phyloP scores from a whole-genome alignment of 2,113 vertebrate genomes.

The Ahaetulla prasina region DNA sequence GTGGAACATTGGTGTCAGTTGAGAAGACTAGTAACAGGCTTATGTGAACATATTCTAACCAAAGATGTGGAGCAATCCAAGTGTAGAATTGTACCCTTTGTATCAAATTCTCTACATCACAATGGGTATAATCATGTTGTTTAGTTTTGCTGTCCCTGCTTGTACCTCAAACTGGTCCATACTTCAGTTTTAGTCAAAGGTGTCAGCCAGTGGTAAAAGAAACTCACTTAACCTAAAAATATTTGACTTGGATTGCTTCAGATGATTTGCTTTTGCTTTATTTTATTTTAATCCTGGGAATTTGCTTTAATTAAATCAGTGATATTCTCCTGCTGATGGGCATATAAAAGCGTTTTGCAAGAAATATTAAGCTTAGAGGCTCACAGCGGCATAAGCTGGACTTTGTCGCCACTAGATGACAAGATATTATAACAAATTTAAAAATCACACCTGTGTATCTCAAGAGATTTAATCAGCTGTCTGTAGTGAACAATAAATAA shows the following conservation, averaged over 20 bases:
- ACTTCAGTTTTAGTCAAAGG: constrained; percentile 83
- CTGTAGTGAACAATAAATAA: constrained; percentile 86
- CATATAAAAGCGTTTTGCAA: constrained; percentile 81
- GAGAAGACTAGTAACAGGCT: constrained; percentile 74
- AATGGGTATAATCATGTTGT: constrained; percentile 64
- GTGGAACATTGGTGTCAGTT: constrained; percentile 70
- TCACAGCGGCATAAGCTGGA: constrained; percentile 99
- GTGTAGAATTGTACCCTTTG: constrained; percentile 67
- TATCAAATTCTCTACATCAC: constrained; percentile 65
- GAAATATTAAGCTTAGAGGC: constrained; percentile 84
- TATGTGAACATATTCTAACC: constrained; percentile 85
- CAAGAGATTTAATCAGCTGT: constrained; percentile 98
- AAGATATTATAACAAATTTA: constrained; percentile 94
- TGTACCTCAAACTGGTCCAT: constrained; percentile 87
- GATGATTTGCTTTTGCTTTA: constrained; percentile 83
- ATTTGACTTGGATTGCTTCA: constrained; percentile 84
- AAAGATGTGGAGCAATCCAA: constrained; percentile 87
- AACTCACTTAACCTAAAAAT: constrained; percentile 58
- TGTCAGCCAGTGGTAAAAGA: constrained; percentile 63
- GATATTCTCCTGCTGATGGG: constrained; percentile 91
- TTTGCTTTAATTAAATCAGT: constrained; percentile 82
- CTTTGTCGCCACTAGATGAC: constrained; percentile 98
- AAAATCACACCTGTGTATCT: constrained; percentile 94
- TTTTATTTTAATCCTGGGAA: constrained; percentile 58
- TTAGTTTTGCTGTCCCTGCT: constrained; percentile 73